Evolutionary conservation across 35 echinoderm and acorn worm genomes (phyloP).

Genomic region (Anneissia japonica): DNA sequence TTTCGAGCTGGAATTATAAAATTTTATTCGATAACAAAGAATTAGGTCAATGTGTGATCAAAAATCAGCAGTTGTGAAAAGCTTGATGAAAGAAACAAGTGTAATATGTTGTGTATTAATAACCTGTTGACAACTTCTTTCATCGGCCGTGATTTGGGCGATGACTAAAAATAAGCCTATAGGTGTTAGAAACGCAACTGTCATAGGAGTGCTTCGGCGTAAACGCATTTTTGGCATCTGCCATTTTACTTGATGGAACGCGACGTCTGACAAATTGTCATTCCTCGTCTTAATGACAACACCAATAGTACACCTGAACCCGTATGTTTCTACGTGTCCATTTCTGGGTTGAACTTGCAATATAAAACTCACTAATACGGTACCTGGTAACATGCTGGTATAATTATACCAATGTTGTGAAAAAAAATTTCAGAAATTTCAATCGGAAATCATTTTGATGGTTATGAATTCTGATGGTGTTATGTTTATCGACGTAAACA

Average conservation of each 20-base stretch:
- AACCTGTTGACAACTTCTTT: background rate
- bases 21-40: background rate
- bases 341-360: background rate
- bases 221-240: background rate
- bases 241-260: background rate
- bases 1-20: too few species aligned
- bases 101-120: background rate
- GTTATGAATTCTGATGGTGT: too few species aligned
- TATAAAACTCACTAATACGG: too few species aligned
- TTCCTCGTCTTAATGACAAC: background rate
- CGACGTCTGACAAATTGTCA: background rate
- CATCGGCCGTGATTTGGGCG: background rate
- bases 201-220: background rate
- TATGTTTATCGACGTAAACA: too few species aligned
- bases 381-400: too few species aligned
- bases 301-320: background rate
- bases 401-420: too few species aligned
- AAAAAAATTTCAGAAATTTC: too few species aligned
- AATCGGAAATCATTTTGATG: too few species aligned
- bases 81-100: background rate
- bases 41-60: background rate
- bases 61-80: background rate
- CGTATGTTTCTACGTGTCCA: background rate
- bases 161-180: background rate
- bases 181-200: background rate